These are phyloP conservation scores for Maniola hyperantus DNA, from an alignment of 2,888 invertebrate genomes.

Conservation along the genomic window DNA sequence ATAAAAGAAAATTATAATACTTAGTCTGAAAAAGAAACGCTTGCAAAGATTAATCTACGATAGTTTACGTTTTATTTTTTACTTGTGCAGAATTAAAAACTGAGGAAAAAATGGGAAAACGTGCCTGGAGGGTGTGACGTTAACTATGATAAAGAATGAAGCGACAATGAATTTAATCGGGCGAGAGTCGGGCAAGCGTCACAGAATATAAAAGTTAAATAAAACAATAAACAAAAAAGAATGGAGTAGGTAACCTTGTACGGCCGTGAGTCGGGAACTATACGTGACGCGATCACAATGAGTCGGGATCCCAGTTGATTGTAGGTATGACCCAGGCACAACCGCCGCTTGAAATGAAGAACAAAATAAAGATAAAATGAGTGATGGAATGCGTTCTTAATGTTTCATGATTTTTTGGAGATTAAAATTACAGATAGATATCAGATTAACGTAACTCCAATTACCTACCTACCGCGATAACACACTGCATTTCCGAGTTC, in stretches of 20 bases:
- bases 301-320: conserved; percentile 71
- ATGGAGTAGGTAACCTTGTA: conserved; percentile 37
- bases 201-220: conserved; percentile 27
- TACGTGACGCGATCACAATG: conserved; percentile 52
- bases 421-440: too few species aligned
- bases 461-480: too few species aligned
- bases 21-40: conserved; percentile 12
- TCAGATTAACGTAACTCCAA: too few species aligned
- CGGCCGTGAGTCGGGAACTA: conserved; percentile 33
- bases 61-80: conserved; percentile 17
- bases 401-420: background rate
- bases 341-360: conserved; percentile 55
- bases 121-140: conserved; percentile 31
- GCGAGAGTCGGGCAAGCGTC: conserved; percentile 35
- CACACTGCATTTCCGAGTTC: too few species aligned
- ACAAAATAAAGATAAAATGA: conserved; percentile 43
- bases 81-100: conserved; percentile 13
- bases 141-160: conserved; percentile 31
- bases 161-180: conserved; percentile 37
- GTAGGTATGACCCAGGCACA: conserved; percentile 75
- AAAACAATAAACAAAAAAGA: conserved; percentile 35
- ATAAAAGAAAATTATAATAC: conserved; percentile 4
- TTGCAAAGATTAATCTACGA: conserved; percentile 17
- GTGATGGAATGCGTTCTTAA: conserved; percentile 18
- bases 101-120: conserved; percentile 19